A percentile compares a stretch with the other conserved stretches of the same genome.
phyloP scores from a whole-genome alignment of 2,888 invertebrate species.

The Agelastica alni region DNA sequence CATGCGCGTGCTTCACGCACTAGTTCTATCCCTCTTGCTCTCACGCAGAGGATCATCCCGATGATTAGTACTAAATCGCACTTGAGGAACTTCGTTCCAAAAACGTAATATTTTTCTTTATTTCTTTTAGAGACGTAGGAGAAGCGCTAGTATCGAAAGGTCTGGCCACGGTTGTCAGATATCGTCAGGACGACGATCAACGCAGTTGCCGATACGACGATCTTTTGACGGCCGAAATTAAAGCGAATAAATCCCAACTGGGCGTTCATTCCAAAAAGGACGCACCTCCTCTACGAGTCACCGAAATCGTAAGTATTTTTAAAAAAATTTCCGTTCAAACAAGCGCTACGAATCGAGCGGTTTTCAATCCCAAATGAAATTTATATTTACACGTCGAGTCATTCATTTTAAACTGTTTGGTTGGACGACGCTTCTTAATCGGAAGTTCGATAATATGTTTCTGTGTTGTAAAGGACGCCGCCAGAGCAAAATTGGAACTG shows the following conservation, averaged over 20 bases:
- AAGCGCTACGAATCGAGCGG: too few species aligned
- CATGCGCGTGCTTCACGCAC: too few species aligned
- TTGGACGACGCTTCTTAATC: too few species aligned
- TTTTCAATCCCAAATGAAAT: too few species aligned
- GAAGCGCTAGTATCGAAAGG: constrained; percentile 93
- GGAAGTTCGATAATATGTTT: too few species aligned
- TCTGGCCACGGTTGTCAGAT: constrained; percentile 88
- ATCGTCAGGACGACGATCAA: constrained; percentile 95
- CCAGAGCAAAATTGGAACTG: constrained; percentile 88
- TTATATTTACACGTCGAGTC: too few species aligned
- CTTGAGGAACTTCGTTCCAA: too few species aligned
- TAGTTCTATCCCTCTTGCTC: too few species aligned
- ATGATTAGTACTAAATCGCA: too few species aligned
- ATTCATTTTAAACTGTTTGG: too few species aligned
- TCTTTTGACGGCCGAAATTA: constrained; percentile 88
- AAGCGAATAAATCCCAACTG: constrained; percentile 83
- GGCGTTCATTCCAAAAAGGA: constrained; percentile 90
- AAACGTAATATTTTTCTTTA: too few species aligned
- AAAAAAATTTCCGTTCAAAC: constrained; percentile 1
- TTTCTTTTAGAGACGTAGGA: constrained; percentile 84
- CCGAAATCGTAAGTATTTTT: constrained; percentile 76
- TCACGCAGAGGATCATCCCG: too few species aligned
- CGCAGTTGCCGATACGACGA: constrained; percentile 93
- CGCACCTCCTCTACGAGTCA: constrained; percentile 79
- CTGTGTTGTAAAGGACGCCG: constrained; percentile 68